A percentile compares a stretch with the other conserved stretches of the same genome.
Evolutionary conservation across 2,113 vertebrate species (phyloP).

Genomic region (Oreotrochilus melanogaster): DNA sequence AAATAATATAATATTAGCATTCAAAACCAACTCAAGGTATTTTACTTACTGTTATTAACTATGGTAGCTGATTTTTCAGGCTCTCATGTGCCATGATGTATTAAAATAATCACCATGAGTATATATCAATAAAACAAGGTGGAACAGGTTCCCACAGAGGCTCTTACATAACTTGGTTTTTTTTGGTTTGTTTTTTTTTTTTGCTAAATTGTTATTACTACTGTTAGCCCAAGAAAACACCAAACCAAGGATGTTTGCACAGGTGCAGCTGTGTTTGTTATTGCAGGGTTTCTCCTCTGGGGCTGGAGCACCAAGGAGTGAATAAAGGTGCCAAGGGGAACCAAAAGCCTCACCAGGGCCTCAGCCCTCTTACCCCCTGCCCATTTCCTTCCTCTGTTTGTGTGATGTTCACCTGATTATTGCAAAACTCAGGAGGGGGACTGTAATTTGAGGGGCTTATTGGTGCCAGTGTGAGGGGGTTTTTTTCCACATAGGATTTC

Average conservation of each 20-base stretch:
- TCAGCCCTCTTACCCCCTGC: neutral
- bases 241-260: slow-evolving; percentile 14
- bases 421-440: neutral
- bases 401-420: neutral
- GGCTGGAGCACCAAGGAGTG: neutral
- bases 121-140: neutral
- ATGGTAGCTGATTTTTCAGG: neutral
- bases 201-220: neutral
- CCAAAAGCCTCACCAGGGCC: rapidly evolving
- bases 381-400: neutral
- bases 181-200: neutral
- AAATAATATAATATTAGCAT: neutral
- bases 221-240: neutral
- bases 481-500: neutral
- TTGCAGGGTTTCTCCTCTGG: neutral
- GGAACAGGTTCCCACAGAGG: neutral
- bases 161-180: neutral
- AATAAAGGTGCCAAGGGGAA: neutral
- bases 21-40: neutral
- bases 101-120: neutral
- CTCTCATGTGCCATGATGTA: neutral
- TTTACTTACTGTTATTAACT: neutral
- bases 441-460: neutral
- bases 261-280: slow-evolving; percentile 12
- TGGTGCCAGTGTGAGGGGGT: neutral